Base-by-base conservation (phyloP, 2,888 invertebrate species). In the Morpho achilles region DNA sequence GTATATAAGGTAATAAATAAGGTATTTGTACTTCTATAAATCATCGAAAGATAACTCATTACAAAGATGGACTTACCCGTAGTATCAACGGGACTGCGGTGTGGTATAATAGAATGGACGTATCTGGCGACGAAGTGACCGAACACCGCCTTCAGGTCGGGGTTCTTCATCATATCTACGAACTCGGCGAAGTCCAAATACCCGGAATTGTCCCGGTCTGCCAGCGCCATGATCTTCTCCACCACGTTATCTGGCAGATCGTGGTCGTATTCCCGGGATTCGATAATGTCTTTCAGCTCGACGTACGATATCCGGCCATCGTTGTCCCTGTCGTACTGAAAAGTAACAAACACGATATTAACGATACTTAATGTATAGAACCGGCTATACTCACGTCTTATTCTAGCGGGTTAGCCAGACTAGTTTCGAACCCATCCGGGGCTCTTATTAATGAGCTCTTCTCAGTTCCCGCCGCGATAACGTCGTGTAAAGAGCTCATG, bases 181-280 rank as follows among this genome's bases (percentile, higher is more conserved):
- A 96, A 95, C 84, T 96, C 96, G 22, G 92, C 87, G 71, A 94
- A 95, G 72, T 95, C 94, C 56, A 96, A 82, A 67, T 91, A 92
- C 4, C 94, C 94, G 48, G 94, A 94, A 69, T 92, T 85, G 66
- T 91, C 88, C 7, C 76, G 67, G 79, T 96, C 96, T 0, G 93
- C 93, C 53, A 93, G 86, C 6, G 80, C 79, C 87, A 96, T 91
- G 66, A 96, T 94, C 76, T 93, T 92, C 55, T 91, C 91, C 5
- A 95, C 93, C 42, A 94, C 92, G 61, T 93, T 91, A 45, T 92
- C 88, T 0, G 96, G 95, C 47, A 96, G 91, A 65, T 96, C 95
- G 63, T 93, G 91, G 52, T 92, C 92, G 75, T 93, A 93, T 51
- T 92, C 92, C 63, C 93, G 71, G 1, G 92, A 92, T 41, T 91